Base-by-base conservation (phyloP, 2,888 invertebrate genomes). In the Drosophila tripunctata region DNA sequence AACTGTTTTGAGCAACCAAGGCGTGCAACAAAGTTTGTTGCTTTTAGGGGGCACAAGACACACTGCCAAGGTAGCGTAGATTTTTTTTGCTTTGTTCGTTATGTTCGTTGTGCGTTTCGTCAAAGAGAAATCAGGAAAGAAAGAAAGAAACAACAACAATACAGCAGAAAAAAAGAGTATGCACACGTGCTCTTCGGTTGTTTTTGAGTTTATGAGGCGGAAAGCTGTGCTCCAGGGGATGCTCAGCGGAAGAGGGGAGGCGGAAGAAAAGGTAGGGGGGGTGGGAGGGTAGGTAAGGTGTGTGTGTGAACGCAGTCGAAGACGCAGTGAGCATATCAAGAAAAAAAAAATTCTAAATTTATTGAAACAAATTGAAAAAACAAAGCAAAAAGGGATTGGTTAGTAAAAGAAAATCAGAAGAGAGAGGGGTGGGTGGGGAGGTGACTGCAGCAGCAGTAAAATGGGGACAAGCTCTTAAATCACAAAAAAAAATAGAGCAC, bases 51-150 rank as follows among this genome's bases (percentile, higher is more conserved):
- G 30, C 22, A 24, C 15, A 51, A 50, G 27, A 55, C 40, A 58
- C 57, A 69, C 57, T 38, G 74, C 55, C 78, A 60, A 83, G 79
- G 74, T 68, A 78, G 77, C 71, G 58, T 41, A 22, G 7, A 14
- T 40, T 41, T 3, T 8, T 3, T 40, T 35, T 33, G 33, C 12
- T 30, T 15, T 41, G 4, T n/a, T 19, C 38, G 10, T 43, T 35
- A 6, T 12, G 4, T 24, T 41, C 15, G n/a, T 17, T 22, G 27
- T 50, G 38, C 81, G 70, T 65, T 75, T 65, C 62, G 52, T 70
- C 66, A 77, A 67, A 68, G 72, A 62, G 69, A 76, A 72, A 81
- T 70, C 67, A n/a, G n/a, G n/a, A n/a, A n/a, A n/a, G n/a, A n/a
- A n/a, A n/a, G n/a, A n/a, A n/a, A n/a, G n/a, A n/a, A n/a, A n/a